Conservation (phyloP, 2,888 invertebrate genomes). For the Patella caerulea region DNA sequence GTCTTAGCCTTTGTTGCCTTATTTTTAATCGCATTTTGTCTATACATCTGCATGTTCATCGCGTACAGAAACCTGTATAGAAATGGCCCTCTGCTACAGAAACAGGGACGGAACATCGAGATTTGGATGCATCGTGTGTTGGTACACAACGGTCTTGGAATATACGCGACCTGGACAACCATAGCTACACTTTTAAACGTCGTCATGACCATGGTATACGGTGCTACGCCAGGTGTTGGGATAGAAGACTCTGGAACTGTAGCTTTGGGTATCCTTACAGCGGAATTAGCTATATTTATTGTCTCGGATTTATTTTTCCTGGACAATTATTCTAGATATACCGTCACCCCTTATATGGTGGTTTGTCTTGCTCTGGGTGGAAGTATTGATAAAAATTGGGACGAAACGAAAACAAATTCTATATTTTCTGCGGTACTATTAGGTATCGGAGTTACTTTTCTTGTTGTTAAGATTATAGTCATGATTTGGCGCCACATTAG, state of each 20-base stretch:
- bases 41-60: conserved; percentile 54
- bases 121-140: conserved; percentile 63
- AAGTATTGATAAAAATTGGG: conserved; percentile 54
- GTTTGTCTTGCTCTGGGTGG: conserved; percentile 61
- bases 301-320: conserved; percentile 57
- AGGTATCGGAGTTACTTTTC: conserved; percentile 28
- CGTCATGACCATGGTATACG: conserved; percentile 55
- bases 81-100: conserved; percentile 42
- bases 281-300: conserved; percentile 52
- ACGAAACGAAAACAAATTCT: conserved; percentile 48
- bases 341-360: conserved; percentile 64
- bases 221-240: conserved; percentile 15
- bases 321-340: conserved; percentile 63
- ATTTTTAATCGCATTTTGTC: conserved; percentile 39
- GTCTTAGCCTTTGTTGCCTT: conserved; percentile 35
- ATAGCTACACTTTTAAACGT: conserved; percentile 64
- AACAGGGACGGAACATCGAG: conserved; percentile 47
- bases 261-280: conserved; percentile 50
- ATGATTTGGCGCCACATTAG: conserved; percentile 40
- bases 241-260: conserved; percentile 47
- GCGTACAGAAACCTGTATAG: conserved; percentile 48
- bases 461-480: conserved; percentile 38
- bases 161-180: conserved; percentile 64
- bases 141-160: conserved; percentile 64
- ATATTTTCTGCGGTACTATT: conserved; percentile 54